Conservation (phyloP, 2,888 invertebrate genomes). For the Scrobipalpa atriplicella region DNA sequence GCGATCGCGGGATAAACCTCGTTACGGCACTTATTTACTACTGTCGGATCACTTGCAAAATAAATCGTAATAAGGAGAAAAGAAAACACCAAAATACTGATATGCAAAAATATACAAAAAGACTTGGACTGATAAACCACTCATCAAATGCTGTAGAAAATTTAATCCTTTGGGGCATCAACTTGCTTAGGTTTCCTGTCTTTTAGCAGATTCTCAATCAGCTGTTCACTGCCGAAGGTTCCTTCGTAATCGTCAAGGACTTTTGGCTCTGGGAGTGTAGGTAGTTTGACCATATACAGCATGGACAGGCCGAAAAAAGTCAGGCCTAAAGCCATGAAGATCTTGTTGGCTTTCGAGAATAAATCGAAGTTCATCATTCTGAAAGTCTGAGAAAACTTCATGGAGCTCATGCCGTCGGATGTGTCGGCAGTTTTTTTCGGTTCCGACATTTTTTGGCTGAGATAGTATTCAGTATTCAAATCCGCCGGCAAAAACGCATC, state of each 20-base stretch:
- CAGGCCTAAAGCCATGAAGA: constrained; percentile 1
- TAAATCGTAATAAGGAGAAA: no score
- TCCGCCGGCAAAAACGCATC: no score
- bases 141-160: no score
- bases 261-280: background rate
- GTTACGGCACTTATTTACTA: no score
- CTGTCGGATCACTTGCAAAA: no score
- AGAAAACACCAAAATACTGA: no score
- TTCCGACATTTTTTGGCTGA: background rate
- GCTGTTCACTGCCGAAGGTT: background rate
- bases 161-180: background rate
- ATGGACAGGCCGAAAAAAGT: constrained; percentile 20
- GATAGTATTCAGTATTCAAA: no score
- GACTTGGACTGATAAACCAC: no score
- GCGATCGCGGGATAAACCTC: no score
- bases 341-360: constrained; percentile 19
- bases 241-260: background rate
- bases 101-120: no score
- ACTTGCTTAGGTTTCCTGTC: constrained; percentile 6
- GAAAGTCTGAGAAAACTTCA: constrained; percentile 24
- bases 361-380: constrained; percentile 23
- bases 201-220: constrained; percentile 5
- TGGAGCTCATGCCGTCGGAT: background rate
- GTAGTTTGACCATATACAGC: background rate
- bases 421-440: background rate